phyloP scores from a whole-genome alignment of 2,888 invertebrate species.

The Pristionchus arcanus region DNA sequence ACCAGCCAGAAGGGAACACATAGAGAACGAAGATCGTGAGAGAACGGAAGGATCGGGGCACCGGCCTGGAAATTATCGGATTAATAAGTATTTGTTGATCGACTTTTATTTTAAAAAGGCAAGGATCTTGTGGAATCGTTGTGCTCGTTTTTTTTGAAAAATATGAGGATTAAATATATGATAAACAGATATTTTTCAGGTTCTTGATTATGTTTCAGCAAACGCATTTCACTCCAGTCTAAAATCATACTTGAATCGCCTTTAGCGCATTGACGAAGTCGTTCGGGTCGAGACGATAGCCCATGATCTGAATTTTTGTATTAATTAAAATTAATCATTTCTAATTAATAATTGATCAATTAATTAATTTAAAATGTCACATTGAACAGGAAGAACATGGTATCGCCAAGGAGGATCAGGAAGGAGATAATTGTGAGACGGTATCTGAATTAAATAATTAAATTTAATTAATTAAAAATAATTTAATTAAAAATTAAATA shows the following conservation, averaged over 20 bases:
- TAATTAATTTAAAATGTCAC: background rate
- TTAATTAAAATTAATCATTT: background rate
- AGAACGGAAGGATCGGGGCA: slow-evolving; percentile 1
- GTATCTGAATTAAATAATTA: too few relatives aligned
- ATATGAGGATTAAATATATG: background rate
- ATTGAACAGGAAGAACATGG: background rate
- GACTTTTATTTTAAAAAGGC: background rate
- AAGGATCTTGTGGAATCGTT: background rate
- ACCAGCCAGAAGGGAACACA: background rate
- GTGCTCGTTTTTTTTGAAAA: background rate
- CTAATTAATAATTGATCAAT: background rate
- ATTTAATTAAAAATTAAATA: too few relatives aligned
- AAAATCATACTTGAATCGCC: too few relatives aligned
- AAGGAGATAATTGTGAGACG: slow-evolving; percentile 12
- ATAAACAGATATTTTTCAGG: background rate
- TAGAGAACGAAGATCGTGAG: background rate
- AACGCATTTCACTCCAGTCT: background rate
- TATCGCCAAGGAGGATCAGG: background rate
- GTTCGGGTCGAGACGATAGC: background rate
- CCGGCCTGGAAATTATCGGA: background rate
- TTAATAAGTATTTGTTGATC: background rate
- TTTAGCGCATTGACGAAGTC: background rate
- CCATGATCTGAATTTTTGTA: background rate
- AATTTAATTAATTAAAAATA: too few relatives aligned
- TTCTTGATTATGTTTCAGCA: background rate